Percentiles rank a stretch among this genome's conserved stretches.
phyloP scores from a whole-genome alignment of 2,113 vertebrate species.

The Lophotis ruficrista region DNA sequence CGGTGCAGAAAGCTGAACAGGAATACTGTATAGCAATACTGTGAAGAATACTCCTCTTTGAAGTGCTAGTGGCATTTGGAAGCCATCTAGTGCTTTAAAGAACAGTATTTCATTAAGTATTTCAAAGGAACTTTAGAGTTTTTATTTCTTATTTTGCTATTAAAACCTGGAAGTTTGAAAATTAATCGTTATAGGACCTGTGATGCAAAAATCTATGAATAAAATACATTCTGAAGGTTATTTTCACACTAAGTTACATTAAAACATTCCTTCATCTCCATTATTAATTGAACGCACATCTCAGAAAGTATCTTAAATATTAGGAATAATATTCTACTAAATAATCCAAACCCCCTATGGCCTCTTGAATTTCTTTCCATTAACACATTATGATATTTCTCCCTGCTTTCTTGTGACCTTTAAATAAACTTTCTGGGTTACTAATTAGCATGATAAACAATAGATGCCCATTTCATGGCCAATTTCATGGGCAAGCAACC shows the following conservation, averaged over 20 bases:
- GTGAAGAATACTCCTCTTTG: neutral
- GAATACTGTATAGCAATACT: neutral
- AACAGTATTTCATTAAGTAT: neutral
- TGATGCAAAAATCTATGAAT: slow-evolving; percentile 28
- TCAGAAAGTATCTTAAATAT: neutral
- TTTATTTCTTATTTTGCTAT: slow-evolving; percentile 44
- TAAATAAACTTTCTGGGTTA: neutral
- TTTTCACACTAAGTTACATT: neutral
- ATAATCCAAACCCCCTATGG: neutral
- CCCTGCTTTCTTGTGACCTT: slow-evolving; percentile 2
- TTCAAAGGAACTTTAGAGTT: neutral
- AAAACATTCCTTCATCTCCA: neutral
- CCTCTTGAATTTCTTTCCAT: neutral
- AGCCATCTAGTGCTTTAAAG: neutral
- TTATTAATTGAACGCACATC: neutral
- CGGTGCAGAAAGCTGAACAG: neutral
- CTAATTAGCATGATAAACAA: neutral
- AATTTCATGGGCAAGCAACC: neutral
- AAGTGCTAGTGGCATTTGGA: neutral
- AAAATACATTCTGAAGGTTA: slow-evolving; percentile 1
- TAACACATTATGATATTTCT: neutral
- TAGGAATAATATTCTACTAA: neutral
- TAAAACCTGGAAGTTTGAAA: slow-evolving; percentile 26
- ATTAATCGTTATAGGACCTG: slow-evolving; percentile 9
- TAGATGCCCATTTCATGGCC: neutral